A percentile compares a stretch with the other conserved stretches of the same genome.
These are phyloP conservation scores for Formicarius rufipectus DNA, from an alignment of 2,113 vertebrate genomes.

Conservation along the genomic window DNA sequence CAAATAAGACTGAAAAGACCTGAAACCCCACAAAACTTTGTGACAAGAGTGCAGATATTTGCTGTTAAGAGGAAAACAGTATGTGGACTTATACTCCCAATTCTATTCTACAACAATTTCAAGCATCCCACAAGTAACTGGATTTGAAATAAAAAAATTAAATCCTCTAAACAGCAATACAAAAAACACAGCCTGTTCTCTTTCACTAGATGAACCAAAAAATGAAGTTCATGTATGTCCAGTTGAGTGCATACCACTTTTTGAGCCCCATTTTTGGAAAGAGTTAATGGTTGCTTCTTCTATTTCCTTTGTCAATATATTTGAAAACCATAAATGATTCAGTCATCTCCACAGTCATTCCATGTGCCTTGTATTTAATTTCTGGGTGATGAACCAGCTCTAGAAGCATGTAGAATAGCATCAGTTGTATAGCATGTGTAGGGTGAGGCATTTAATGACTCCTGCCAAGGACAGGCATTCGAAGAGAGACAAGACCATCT, in stretches of 20 bases:
- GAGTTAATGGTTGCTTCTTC: background rate
- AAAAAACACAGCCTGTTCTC: background rate
- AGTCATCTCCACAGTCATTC: background rate
- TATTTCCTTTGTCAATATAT: background rate
- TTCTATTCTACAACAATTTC: background rate
- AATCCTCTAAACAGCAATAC: background rate
- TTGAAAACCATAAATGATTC: background rate
- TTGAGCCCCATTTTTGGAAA: background rate
- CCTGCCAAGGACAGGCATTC: background rate
- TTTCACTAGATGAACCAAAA: background rate
- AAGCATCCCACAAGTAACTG: background rate
- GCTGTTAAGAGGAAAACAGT: background rate
- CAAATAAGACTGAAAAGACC: background rate
- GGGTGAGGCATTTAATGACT: background rate
- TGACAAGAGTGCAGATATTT: background rate
- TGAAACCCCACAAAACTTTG: background rate
- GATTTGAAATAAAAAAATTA: background rate
- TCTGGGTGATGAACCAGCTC: background rate
- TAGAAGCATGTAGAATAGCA: background rate
- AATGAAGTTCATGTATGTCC: background rate
- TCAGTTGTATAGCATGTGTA: background rate
- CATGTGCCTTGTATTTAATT: background rate
- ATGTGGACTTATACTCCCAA: background rate
- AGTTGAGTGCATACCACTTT: background rate
- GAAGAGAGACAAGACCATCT: background rate